Evolutionary conservation across 2,113 vertebrate genomes (phyloP).

Genomic region (Crotalus horridus): DNA sequence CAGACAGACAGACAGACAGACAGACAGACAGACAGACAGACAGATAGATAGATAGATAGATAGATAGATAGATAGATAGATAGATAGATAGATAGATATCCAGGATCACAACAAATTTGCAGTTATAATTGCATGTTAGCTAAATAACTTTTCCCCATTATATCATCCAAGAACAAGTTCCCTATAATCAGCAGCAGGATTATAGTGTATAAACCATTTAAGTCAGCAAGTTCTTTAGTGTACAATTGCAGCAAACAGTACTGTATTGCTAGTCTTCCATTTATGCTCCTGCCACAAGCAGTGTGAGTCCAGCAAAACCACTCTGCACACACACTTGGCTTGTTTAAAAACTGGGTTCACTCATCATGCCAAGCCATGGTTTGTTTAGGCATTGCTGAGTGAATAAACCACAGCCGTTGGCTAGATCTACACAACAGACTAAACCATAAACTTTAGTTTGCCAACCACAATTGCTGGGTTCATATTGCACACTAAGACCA

Average conservation of each 20-base stretch:
- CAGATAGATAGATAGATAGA: not conserved
- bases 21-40: no score
- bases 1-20: no score
- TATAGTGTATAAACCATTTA: not conserved
- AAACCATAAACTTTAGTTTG: not conserved
- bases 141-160: not conserved
- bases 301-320: not conserved
- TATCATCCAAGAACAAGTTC: conserved; percentile 5
- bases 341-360: not conserved
- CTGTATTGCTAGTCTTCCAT: not conserved
- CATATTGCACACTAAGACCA: not conserved
- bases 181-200: not conserved
- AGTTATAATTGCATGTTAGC: not conserved
- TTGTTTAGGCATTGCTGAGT: not conserved
- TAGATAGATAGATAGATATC: not conserved
- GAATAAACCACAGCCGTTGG: not conserved
- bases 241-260: not conserved
- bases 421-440: not conserved
- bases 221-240: not conserved
- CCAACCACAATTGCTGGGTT: not conserved
- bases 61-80: not conserved
- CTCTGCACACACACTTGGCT: not conserved
- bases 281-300: not conserved
- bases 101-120: conserved; percentile 4
- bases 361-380: not conserved